phyloP scores from a whole-genome alignment of 2,113 vertebrate species.

The Oreochromis aureus region DNA sequence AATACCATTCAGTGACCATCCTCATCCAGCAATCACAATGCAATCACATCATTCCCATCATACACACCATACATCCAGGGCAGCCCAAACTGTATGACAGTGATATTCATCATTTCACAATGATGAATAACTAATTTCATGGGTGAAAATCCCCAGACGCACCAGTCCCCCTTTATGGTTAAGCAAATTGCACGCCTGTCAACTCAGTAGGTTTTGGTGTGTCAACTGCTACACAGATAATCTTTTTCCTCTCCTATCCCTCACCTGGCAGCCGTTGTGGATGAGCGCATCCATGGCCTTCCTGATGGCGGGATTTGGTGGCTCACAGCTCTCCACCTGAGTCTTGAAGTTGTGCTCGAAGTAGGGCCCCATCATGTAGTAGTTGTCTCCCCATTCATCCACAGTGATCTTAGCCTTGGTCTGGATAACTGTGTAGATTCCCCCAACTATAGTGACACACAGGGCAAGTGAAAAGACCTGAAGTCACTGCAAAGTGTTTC shows the following conservation, averaged over 20 bases:
- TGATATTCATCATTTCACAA: neutral
- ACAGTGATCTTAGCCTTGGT: constrained; percentile 90
- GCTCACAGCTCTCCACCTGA: constrained; percentile 89
- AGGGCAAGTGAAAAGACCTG: neutral
- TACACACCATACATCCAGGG: neutral
- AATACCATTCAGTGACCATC: rapidly evolving
- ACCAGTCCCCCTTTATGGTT: rapidly evolving
- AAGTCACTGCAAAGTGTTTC: neutral
- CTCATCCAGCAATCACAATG: neutral
- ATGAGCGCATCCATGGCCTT: constrained; percentile 83
- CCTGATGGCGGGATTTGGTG: constrained; percentile 71
- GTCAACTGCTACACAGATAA: neutral
- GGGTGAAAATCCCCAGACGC: neutral
- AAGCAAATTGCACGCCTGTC: neutral
- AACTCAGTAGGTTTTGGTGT: neutral
- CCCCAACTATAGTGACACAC: constrained; percentile 79
- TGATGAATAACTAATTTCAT: rapidly evolving
- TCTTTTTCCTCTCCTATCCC: neutral
- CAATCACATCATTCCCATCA: neutral
- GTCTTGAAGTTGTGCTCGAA: constrained; percentile 93
- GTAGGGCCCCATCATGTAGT: constrained; percentile 91
- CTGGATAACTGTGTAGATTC: constrained; percentile 98
- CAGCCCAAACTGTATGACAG: neutral
- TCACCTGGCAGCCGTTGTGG: constrained; percentile 87
- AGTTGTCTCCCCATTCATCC: constrained; percentile 97